Percentiles rank a stretch among this genome's conserved stretches.
phyloP scores from a whole-genome alignment of 2,888 invertebrate genomes.

The Leucophenga maculata region DNA sequence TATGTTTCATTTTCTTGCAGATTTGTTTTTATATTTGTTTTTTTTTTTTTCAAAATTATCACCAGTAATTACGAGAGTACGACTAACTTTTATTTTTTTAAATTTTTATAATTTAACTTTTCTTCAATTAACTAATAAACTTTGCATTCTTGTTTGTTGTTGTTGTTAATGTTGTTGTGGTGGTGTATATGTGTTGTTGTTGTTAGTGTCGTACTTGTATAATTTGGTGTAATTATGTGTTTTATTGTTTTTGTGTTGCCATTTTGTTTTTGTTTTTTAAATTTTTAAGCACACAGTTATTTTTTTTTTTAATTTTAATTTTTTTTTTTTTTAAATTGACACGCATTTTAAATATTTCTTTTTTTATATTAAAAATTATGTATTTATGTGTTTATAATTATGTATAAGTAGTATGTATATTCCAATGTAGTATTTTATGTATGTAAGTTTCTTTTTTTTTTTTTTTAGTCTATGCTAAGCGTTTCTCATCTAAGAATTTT shows the following conservation, averaged over 20 bases:
- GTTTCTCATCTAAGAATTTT: not conserved
- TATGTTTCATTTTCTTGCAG: not conserved
- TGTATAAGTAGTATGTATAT: constrained; percentile 7
- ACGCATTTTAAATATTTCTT: constrained; percentile 19
- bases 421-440: not conserved
- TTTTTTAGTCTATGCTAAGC: constrained; percentile 17
- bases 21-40: constrained; percentile 33
- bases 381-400: constrained; percentile 29
- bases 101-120: constrained; percentile 41
- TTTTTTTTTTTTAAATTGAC: constrained; percentile 40
- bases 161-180: constrained; percentile 25
- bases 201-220: constrained; percentile 32
- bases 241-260: constrained; percentile 35
- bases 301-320: constrained; percentile 34
- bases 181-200: constrained; percentile 40
- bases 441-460: constrained; percentile 22
- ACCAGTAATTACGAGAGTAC: constrained; percentile 70
- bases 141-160: constrained; percentile 13
- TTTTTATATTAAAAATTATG: constrained; percentile 26
- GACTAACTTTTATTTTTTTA: constrained; percentile 60
- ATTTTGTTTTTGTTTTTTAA: constrained; percentile 41
- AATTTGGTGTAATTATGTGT: constrained; percentile 26
- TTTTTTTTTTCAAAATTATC: constrained; percentile 67
- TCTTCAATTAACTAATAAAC: not conserved
- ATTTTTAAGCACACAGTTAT: constrained; percentile 47